Conservation (phyloP, 2,113 vertebrate genomes). For the Myocastor coypus region DNA sequence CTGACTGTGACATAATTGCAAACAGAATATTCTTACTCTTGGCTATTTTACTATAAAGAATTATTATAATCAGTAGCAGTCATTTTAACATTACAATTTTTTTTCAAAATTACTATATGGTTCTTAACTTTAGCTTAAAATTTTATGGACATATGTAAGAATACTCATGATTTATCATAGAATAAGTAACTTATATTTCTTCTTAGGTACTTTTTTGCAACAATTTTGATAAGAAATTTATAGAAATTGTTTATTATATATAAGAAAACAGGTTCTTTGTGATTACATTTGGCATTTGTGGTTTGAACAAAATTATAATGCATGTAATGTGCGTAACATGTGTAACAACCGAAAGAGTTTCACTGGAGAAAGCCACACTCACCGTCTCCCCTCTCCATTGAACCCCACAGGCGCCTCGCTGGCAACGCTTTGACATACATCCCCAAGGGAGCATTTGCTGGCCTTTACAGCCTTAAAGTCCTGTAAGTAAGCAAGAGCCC, state of each 20-base stretch:
- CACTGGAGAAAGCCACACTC: constrained; percentile 84
- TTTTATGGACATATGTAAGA: background rate
- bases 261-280: constrained; percentile 77
- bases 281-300: constrained; percentile 79
- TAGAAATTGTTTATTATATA: constrained; percentile 56
- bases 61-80: background rate
- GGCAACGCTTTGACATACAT: constrained; percentile 95
- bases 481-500: constrained; percentile 91
- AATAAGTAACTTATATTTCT: constrained; percentile 65
- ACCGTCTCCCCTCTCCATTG: constrained; percentile 77
- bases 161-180: constrained; percentile 37
- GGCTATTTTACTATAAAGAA: background rate
- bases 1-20: background rate
- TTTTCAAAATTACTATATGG: background rate
- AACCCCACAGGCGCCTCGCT: constrained; percentile 93
- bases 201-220: constrained; percentile 40
- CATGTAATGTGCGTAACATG: constrained; percentile 41
- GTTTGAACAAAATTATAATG: constrained; percentile 68
- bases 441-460: constrained; percentile 93
- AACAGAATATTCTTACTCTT: constrained; percentile 4
- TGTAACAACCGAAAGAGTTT: constrained; percentile 86
- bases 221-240: constrained; percentile 73
- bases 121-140: background rate
- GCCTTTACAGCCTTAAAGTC: constrained; percentile 96
- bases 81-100: background rate